Evolutionary conservation across 1,140 invertebrate species (phyloP).

Genomic region (Argopecten irradians): DNA sequence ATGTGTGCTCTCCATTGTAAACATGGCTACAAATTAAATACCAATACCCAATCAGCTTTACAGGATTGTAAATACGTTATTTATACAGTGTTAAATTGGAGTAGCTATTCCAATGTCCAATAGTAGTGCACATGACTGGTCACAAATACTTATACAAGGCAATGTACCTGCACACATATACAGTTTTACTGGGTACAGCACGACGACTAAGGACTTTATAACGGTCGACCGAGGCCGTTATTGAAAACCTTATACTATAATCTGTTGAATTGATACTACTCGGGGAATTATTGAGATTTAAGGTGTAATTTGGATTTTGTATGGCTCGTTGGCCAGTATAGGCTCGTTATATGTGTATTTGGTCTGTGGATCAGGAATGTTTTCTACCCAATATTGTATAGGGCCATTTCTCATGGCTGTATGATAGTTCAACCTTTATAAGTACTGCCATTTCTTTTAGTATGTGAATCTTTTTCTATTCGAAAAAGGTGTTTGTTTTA

Average conservation of each 20-base stretch:
- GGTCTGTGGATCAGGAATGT: background rate
- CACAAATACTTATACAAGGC: background rate
- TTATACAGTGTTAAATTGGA: background rate
- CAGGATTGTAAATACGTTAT: background rate
- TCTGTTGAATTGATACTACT: background rate
- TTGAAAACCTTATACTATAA: background rate
- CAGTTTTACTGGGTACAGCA: background rate
- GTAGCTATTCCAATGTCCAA: background rate
- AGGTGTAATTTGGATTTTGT: constrained; percentile 17
- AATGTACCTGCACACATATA: background rate
- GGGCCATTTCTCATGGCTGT: background rate
- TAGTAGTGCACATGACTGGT: background rate
- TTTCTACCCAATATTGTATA: background rate
- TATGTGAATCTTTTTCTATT: too few species aligned
- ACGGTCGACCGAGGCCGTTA: background rate
- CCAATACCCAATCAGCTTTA: constrained; percentile 7
- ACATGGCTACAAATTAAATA: constrained; percentile 5
- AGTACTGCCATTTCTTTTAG: too few species aligned
- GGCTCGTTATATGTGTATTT: background rate
- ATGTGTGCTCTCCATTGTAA: background rate
- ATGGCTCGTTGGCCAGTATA: background rate
- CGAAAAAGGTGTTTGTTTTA: too few species aligned
- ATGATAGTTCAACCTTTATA: too few species aligned
- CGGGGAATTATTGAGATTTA: background rate
- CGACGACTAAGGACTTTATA: background rate